phyloP scores from a whole-genome alignment of 2,113 vertebrate genomes.

The Istiophorus platypterus region DNA sequence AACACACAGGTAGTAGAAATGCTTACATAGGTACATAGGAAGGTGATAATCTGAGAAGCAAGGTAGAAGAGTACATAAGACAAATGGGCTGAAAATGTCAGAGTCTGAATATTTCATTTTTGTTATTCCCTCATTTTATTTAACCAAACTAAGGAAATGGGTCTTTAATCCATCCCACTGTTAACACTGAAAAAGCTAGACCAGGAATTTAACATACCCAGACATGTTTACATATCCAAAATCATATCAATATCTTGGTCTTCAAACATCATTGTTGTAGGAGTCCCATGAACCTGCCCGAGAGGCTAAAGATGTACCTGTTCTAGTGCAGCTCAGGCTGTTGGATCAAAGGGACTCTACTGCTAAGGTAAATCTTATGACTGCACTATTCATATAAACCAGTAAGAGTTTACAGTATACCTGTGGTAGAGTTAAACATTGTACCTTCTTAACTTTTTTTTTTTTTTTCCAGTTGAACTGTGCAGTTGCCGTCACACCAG shows the following conservation, averaged over 20 bases:
- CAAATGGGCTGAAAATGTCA: background rate
- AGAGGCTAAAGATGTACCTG: conserved; percentile 83
- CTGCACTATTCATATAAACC: background rate
- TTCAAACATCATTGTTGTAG: conserved; percentile 46
- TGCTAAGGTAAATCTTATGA: conserved; percentile 81
- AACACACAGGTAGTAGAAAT: conserved; percentile 65
- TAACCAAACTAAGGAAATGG: background rate
- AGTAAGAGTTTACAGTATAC: background rate
- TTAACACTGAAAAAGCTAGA: background rate
- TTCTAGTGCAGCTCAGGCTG: conserved; percentile 83
- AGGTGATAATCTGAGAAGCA: background rate
- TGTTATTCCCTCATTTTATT: background rate
- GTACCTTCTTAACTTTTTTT: background rate
- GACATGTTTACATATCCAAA: background rate
- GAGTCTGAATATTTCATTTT: background rate
- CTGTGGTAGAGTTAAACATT: background rate
- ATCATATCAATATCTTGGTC: background rate
- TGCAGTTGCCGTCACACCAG: conserved; percentile 82
- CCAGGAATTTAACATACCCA: background rate
- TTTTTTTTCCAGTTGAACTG: conserved; percentile 78
- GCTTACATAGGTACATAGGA: background rate
- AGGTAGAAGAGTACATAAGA: background rate
- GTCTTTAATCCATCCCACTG: background rate
- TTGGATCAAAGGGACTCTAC: conserved; percentile 88
- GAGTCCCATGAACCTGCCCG: conserved; percentile 66